Evolutionary conservation across 2,113 vertebrate species (phyloP), one percentile per base, ranked within the genome.

Genomic region (Malurus elegans): DNA sequence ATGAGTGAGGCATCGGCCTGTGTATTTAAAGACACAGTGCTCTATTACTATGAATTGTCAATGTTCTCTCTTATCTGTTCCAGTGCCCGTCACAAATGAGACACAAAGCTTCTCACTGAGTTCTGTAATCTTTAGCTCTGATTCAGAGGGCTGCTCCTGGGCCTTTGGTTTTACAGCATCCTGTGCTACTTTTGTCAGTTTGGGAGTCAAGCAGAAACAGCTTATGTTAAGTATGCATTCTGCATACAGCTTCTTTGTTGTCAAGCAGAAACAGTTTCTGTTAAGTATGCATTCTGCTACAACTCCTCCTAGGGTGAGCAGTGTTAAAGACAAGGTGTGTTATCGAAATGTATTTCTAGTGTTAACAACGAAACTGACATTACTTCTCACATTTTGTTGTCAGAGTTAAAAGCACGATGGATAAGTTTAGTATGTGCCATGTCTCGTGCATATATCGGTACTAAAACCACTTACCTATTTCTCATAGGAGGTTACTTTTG

Each of bases 201-300:
- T 67, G 54, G 38, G 45, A 75, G 75, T 47, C 76, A 92, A 38
- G 64, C 44, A 86, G 78, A n/a, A 95, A 81, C 16, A 61, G 36
- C 56, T 92, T 82, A 62, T 86, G 54, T 54, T 87, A 79, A 78
- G 24, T 67, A 81, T 78, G 36, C 29, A 45, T 76, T 72, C 84
- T 64, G 31, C 78, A 38, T 38, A 38, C 38, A 38, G 70, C 40
- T 57, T 61, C 83, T 87, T 89, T 93, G 58, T 14, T 86, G 58
- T 70, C 76, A 92, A 38, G 64, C 44, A 86, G 78, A n/a, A 95
- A 81, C 14, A 61, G 36, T 60, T 92, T 82, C 66, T 86, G 54
- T 54, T 87, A 79, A 78, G 24, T 67, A 81, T 78, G 36, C 29
- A 45, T 76, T 72, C 84, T 64, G 31, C 80, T 76, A 74, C 84